phyloP scores from a whole-genome alignment of 2,797 vertebrate genomes.

The Enteromius radiatus region DNA sequence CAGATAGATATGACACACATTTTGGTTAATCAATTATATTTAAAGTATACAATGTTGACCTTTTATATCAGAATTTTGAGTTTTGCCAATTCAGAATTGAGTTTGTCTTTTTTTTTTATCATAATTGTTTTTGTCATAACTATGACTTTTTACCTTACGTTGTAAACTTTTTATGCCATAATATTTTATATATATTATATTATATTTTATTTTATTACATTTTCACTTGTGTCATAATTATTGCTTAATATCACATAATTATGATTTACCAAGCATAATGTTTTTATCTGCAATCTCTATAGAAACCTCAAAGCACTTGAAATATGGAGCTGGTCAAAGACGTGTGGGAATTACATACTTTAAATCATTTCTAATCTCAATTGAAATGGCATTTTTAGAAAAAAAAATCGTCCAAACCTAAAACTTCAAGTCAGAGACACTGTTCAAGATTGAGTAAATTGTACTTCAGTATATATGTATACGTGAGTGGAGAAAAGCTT shows the following conservation, averaged over 20 bases:
- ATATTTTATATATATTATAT: background rate
- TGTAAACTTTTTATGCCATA: background rate
- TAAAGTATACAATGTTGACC: background rate
- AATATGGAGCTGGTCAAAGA: background rate
- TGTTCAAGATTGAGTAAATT: conserved; percentile 43
- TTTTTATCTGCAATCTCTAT: background rate
- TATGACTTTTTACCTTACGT: background rate
- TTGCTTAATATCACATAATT: background rate
- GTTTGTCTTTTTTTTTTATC: background rate
- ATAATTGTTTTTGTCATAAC: background rate
- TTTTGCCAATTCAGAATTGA: background rate
- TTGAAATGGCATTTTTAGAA: conserved; percentile 2
- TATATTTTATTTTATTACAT: too few species aligned
- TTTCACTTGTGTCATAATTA: background rate
- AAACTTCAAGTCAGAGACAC: background rate
- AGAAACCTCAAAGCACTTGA: background rate
- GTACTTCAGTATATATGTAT: conserved; percentile 16
- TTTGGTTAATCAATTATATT: background rate
- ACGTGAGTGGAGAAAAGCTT: conserved; percentile 11
- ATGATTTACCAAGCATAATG: background rate
- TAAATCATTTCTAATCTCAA: background rate
- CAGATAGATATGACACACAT: background rate
- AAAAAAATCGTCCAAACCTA: background rate
- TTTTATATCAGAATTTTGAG: background rate
- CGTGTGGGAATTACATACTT: background rate